Conservation (phyloP, 2,113 vertebrate genomes). For the Gambusia affinis region DNA sequence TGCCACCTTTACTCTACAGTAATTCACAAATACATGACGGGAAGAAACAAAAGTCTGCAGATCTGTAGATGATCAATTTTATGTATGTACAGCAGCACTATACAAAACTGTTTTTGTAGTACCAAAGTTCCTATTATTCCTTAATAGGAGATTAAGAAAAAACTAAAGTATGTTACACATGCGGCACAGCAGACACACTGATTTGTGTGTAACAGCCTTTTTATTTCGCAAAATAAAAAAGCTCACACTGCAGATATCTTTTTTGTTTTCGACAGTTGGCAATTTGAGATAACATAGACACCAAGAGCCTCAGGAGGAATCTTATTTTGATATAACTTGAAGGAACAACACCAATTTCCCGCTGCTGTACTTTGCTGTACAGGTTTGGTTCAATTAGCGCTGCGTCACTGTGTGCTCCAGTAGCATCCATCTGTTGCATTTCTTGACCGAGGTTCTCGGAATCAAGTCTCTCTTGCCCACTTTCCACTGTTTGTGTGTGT, state of each 20-base stretch:
- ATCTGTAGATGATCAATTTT: background rate
- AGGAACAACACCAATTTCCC: background rate
- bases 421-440: background rate
- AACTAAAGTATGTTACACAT: too few relatives aligned
- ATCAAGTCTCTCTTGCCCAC: background rate
- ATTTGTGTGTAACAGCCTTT: too few relatives aligned
- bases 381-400: background rate
- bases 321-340: background rate
- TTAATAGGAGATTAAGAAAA: background rate
- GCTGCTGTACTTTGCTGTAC: background rate
- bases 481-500: background rate
- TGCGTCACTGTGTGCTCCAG: background rate
- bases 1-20: background rate
- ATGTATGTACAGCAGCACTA: background rate
- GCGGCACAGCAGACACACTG: too few relatives aligned
- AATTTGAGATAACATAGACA: background rate
- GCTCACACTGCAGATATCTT: background rate
- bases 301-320: background rate
- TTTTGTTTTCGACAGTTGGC: background rate
- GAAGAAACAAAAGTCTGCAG: background rate
- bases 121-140: background rate
- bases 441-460: background rate
- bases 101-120: background rate
- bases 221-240: too few relatives aligned
- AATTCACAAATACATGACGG: background rate